Evolutionary conservation across 2,797 vertebrate species (phyloP).

Genomic region (Pseudocheirus occidentalis): DNA sequence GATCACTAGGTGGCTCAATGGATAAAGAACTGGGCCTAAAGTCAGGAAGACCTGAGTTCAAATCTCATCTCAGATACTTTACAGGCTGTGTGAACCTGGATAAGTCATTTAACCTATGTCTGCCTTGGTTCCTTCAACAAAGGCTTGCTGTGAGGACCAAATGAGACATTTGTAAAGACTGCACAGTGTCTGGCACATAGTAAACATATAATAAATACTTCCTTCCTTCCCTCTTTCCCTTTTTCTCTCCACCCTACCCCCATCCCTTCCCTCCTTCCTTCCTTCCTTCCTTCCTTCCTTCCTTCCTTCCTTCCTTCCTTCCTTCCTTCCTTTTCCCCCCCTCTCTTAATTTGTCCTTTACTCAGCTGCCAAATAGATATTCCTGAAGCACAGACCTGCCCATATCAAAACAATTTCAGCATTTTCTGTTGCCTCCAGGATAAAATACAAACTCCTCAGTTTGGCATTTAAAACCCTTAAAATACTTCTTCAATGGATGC

Average conservation of each 20-base stretch:
- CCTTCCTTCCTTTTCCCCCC: no score
- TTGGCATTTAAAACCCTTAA: not conserved
- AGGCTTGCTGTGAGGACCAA: no score
- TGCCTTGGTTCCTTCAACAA: no score
- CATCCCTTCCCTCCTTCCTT: no score
- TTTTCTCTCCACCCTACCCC: no score
- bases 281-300: no score
- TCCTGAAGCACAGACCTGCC: not conserved
- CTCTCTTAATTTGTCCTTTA: not conserved
- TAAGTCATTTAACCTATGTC: no score
- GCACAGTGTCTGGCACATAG: no score
- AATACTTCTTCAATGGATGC: not conserved
- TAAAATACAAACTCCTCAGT: not conserved
- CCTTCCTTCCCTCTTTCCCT: no score
- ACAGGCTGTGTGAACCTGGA: not conserved
- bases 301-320: no score
- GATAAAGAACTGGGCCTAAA: not conserved
- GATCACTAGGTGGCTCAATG: no score
- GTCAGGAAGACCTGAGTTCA: not conserved
- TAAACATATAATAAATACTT: not conserved
- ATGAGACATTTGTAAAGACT: no score
- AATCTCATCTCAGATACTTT: not conserved
- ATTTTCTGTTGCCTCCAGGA: not conserved
- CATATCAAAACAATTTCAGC: not conserved
- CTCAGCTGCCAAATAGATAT: not conserved